Base-by-base conservation (phyloP, 2,888 invertebrate genomes). In the Melitaea athalia region DNA sequence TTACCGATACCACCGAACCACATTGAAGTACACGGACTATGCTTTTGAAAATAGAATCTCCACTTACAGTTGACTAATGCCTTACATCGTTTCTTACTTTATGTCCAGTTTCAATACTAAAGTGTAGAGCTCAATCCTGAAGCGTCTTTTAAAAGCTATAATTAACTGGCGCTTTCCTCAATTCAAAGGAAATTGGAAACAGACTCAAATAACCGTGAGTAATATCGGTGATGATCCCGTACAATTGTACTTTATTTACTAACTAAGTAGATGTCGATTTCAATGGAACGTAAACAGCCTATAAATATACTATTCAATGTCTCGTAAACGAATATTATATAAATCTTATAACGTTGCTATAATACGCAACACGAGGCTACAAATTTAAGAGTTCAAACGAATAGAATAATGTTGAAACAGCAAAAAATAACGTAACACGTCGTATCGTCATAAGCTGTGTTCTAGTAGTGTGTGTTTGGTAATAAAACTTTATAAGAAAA, bases 131-230 rank as follows among this genome's bases (percentile, higher is more conserved):
- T 33, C 53, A 14, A 50, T 15, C 10, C 50, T 15, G 17, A 50
- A 50, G 17, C 50, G n/a, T 55, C 53, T 55, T n/a, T 55, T 55
- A 33, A 55, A 33, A 31, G 33, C 31, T 55, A 55, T 33, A 33
- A 55, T 59, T 59, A 17, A 42, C 17, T 15, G 24, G 6, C 59
- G 43, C 24, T 43, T 42, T 17, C 43, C 43, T 42, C 17, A 59
- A 43, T 3, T 59, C 59, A 67, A 67, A 50, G 67, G 67, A 67
- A 67, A 67, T 67, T 63, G 63, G 57, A 67, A 67, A 63, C 63
- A 63, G 52, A 59, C 49, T 59, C 50, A 42, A 50, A 43, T 62
- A 55, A 24, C 53, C 31, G 31, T 55, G 33, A 33, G 33, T 55
- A 55, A 55, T 55, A 12, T 55, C 33, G 53, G 53, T 55, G 53